These are phyloP conservation scores for Therioaphis trifolii DNA, from an alignment of 2,888 invertebrate genomes.

Conservation along the genomic window DNA sequence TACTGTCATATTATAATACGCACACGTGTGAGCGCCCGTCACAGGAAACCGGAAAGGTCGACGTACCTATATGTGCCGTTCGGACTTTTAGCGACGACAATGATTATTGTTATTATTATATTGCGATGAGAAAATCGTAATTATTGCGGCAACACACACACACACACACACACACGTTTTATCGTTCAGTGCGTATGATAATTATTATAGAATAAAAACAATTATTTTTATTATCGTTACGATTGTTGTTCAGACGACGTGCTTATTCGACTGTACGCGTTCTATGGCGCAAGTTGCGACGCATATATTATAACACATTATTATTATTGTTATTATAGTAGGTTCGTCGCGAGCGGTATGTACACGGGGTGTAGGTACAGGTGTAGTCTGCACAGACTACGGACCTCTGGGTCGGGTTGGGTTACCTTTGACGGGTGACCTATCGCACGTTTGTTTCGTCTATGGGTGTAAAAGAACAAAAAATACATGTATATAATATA, in stretches of 20 bases:
- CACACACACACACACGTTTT: background rate
- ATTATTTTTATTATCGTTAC: too few species aligned
- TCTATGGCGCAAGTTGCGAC: background rate
- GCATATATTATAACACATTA: background rate
- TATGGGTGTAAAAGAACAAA: too few species aligned
- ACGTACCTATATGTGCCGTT: background rate
- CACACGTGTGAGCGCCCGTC: background rate
- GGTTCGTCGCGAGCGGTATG: background rate
- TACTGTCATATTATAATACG: too few species aligned
- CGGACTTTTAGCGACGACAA: constrained; percentile 28
- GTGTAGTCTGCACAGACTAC: too few species aligned
- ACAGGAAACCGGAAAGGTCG: constrained; percentile 15
- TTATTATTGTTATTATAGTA: too few species aligned
- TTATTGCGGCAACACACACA: background rate
- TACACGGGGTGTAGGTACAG: too few species aligned
- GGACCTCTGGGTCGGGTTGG: too few species aligned
- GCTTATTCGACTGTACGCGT: background rate
- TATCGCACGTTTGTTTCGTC: too few species aligned
- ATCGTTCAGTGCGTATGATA: background rate
- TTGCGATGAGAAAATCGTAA: background rate
- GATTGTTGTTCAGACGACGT: too few species aligned
- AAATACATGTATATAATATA: too few species aligned
- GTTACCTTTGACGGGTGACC: too few species aligned
- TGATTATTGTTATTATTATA: background rate
- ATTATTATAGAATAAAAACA: background rate